Base-by-base conservation (phyloP, 2,888 invertebrate genomes). In the Monoplex corrugatus region DNA sequence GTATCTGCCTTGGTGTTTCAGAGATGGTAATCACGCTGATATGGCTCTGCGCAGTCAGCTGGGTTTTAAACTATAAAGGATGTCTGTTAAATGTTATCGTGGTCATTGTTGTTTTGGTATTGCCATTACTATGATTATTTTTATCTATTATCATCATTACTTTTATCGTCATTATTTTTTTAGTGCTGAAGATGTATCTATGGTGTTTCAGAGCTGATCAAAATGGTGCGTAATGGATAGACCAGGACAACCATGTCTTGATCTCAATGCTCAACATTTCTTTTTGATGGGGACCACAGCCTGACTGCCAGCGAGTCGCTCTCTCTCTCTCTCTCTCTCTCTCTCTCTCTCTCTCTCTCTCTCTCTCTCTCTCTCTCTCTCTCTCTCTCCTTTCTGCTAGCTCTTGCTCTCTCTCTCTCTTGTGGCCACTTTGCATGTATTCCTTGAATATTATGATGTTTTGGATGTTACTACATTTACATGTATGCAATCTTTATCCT, bases 191-290 rank as follows among this genome's bases (percentile, higher is more conserved):
- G n/a, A n/a, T n/a, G n/a, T n/a, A n/a, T n/a, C n/a, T n/a, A n/a
- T n/a, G n/a, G n/a, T 75, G 38, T 75, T 75, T 32, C 83, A 83
- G 94, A 94, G 3, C 93, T 94, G 90, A 93, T 94, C 89, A 93
- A 93, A 90, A 91, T 90, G 90, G 94, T 94, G 0, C 92, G 94
- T 92, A 92, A 91, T 87, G 94, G 94, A 45, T 94, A 91, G 93
- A 80, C 83, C 1, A 10, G 45, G 35, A 75, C 23, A 10, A 6
- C 72, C 72, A 0, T 1, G 16, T 8, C 23, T 38, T 75, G 35
- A 38, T 32, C n/a, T 68, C 75, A 35, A 6, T 38, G 0, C 13
- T 8, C 38, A 75, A 13, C 16, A 16, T 38, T 13, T 35, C 16
- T 23, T 35, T 75, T 38, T 16, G 1, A 38, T 38, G 75, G 38